Conservation (phyloP, 2,888 invertebrate species). For the Drosophila merina region DNA sequence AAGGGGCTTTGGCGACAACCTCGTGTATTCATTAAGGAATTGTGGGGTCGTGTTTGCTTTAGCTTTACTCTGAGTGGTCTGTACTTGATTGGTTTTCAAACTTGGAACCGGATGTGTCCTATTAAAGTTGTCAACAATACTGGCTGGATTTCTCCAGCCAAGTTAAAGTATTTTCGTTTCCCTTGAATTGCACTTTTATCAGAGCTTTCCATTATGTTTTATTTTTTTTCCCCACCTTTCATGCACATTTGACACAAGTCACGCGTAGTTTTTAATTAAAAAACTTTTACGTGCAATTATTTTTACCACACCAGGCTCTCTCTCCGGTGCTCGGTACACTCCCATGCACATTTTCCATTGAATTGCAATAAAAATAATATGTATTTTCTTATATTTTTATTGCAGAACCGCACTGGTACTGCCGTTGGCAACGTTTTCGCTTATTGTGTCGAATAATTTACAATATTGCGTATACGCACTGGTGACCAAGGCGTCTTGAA, state of each 20-base stretch:
- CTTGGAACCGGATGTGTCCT: background rate
- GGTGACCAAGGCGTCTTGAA: constrained; percentile 39
- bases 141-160: background rate
- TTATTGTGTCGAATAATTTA: constrained; percentile 37
- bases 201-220: constrained; percentile 27
- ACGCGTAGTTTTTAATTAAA: constrained; percentile 76
- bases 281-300: constrained; percentile 77
- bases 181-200: constrained; percentile 15
- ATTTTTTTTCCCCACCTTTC: constrained; percentile 45
- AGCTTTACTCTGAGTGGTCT: constrained; percentile 14
- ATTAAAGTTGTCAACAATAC: constrained; percentile 12
- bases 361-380: constrained; percentile 50
- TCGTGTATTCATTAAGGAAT: constrained; percentile 12
- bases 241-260: constrained; percentile 68
- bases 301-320: constrained; percentile 33
- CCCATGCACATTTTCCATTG: constrained; percentile 41
- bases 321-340: background rate
- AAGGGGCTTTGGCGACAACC: constrained; percentile 22
- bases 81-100: constrained; percentile 25
- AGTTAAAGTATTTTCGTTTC: constrained; percentile 4
- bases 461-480: constrained; percentile 55
- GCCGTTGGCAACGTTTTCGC: background rate
- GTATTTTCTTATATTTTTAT: constrained; percentile 26
- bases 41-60: constrained; percentile 7
- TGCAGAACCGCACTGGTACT: constrained; percentile 27